Base-by-base conservation (phyloP, 2,888 invertebrate genomes). In the Schizotus pectinicornis region DNA sequence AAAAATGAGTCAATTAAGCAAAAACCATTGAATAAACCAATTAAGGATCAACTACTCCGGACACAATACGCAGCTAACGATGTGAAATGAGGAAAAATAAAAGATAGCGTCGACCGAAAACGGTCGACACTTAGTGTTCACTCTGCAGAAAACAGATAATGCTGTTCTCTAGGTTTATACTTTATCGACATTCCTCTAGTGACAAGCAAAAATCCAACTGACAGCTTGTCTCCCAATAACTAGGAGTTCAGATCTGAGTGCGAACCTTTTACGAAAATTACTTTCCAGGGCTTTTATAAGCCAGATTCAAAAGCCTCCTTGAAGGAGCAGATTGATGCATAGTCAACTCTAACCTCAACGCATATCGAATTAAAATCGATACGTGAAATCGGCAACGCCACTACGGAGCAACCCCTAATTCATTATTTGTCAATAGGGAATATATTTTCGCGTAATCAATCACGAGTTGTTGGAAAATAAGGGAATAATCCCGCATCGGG, bases 201-300 rank as follows among this genome's bases (percentile, higher is more conserved):
- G 76, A 75, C 74, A 73, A 71, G 72, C 71, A 73, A 73, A 74
- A 75, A 74, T 74, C 73, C 70, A 62, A 69, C 68, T 75, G 75
- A 76, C 76, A 73, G 74, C 71, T 67, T 68, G 72, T 74, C 72
- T 65, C 65, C 70, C 69, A 62, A 67, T 68, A 73, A 73, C 72
- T 68, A 70, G 69, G 61, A 64, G 59, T 65, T 65, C 62, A 61
- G 55, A 59, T 51, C 62, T 61, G 63, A 67, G 65, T 61, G 67
- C 56, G 67, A 71, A 68, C 70, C 75, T 76, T 73, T 75, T 70
- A 76, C 64, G 70, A 70, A 76, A 76, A 76, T 76, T 75, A 74
- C 74, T 73, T 73, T 69, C 63, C 63, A 66, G 67, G 59, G 65
- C 65, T 69, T 68, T 67, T 69, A 69, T 70, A 72, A 72, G 68